These are phyloP conservation scores for Oxystoma pomonae DNA, from an alignment of 2,888 invertebrate species.

Conservation along the genomic window DNA sequence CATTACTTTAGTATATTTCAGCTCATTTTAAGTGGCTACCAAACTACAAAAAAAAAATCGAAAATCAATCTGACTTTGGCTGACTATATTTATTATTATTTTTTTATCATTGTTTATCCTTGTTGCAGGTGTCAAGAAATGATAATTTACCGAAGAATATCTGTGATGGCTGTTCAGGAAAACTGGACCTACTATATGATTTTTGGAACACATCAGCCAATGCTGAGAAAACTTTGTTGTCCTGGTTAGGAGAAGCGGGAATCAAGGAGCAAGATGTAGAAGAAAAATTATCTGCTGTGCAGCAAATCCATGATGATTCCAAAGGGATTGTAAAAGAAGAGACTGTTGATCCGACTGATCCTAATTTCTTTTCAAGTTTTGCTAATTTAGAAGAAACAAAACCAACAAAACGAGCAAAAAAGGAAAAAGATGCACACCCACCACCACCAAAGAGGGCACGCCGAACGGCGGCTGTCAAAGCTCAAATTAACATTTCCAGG, in stretches of 20 bases:
- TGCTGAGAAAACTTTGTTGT: constrained; percentile 54
- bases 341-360: background rate
- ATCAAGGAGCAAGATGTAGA: constrained; percentile 19
- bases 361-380: background rate
- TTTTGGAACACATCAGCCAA: constrained; percentile 67
- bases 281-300: constrained; percentile 18
- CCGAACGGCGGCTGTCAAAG: constrained; percentile 39
- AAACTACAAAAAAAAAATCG: no score
- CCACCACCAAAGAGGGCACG: constrained; percentile 40
- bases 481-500: constrained; percentile 33
- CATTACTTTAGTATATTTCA: no score
- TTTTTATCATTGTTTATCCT: constrained; percentile 5
- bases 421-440: background rate
- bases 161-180: constrained; percentile 66
- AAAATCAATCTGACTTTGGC: no score
- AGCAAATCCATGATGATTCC: constrained; percentile 16
- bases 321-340: constrained; percentile 1
- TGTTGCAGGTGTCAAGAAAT: constrained; percentile 58
- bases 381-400: constrained; percentile 20
- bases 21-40: no score
- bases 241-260: constrained; percentile 41
- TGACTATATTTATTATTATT: background rate
- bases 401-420: constrained; percentile 15
- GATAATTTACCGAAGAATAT: constrained; percentile 68
- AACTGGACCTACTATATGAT: constrained; percentile 67